phyloP scores from a whole-genome alignment of 1,140 invertebrate genomes.

The Anoplolepis gracilipes region DNA sequence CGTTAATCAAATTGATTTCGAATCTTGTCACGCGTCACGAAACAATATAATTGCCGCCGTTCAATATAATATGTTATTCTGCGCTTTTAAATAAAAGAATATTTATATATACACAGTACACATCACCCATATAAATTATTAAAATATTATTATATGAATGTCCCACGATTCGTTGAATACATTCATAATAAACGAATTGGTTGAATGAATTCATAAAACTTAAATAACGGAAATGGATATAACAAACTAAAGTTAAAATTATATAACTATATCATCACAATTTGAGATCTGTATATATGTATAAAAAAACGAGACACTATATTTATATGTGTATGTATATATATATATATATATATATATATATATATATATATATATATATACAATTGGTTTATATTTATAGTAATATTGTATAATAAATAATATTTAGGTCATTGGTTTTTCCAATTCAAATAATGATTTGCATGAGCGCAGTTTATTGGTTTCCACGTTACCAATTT shows the following conservation, averaged over 20 bases:
- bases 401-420: too few relatives aligned
- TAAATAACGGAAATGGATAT: background rate
- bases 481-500: background rate
- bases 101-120: background rate
- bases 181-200: constrained; percentile 20
- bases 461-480: background rate
- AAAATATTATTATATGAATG: background rate
- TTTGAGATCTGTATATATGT: background rate
- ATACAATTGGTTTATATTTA: too few relatives aligned
- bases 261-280: background rate
- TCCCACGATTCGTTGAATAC: background rate
- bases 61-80: background rate
- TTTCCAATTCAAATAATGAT: background rate
- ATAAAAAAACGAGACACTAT: background rate
- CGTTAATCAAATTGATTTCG: constrained; percentile 52
- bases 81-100: constrained; percentile 4
- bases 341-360: too few relatives aligned
- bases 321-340: too few relatives aligned
- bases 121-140: background rate
- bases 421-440: background rate
- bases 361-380: too few relatives aligned
- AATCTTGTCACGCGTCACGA: background rate
- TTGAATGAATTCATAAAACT: constrained; percentile 1
- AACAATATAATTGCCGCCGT: background rate
- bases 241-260: background rate